Evolutionary conservation across 2,888 invertebrate species (phyloP), one percentile per base, ranked within the genome.

Genomic region (Danaus chrysippus): DNA sequence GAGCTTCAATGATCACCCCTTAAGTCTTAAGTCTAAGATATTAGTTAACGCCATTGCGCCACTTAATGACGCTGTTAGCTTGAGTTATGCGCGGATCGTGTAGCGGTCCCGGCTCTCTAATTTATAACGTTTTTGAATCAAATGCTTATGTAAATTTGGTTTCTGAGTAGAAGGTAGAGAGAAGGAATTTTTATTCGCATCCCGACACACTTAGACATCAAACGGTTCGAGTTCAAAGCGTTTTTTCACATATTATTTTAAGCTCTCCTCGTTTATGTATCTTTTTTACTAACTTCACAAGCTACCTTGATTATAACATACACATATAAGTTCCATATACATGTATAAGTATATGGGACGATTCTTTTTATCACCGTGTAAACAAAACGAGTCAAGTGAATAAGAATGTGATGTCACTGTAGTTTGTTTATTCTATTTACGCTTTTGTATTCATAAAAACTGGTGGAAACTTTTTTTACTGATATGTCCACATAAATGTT

Each of bases 1-100:
- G 81, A 79, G 77, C 81, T 79, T 83, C 83, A 82, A 86, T 83
- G 77, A 83, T 81, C 80, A 76, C 81, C 78, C 75, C 78, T 79
- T 77, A 70, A 74, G 72, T 71, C 76, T 76, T 76, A 82, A 85
- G 84, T 82, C 83, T 75, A 78, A 73, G 77, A 81, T 84, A 84
- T 84, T 84, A 84, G 84, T 82, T 81, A 83, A 78, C 78, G 76
- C 73, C 76, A 79, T 76, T 77, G 80, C 74, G 78, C 68, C 66
- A 56, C 71, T 77, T 84, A 84, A 86, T 81, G 83, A 83, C 76
- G 79, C 79, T 71, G 80, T 79, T 77, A 76, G 76, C 70, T 73
- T 77, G 80, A 84, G 80, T 83, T 77, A 81, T 76, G 76, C 72
- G 67, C 68, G 71, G 69, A 64, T 73, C 81, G 79, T 80, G 76